A percentile compares a stretch with the other conserved stretches of the same genome.
phyloP scores from a whole-genome alignment of 2,113 vertebrate genomes.

The Coturnix japonica region DNA sequence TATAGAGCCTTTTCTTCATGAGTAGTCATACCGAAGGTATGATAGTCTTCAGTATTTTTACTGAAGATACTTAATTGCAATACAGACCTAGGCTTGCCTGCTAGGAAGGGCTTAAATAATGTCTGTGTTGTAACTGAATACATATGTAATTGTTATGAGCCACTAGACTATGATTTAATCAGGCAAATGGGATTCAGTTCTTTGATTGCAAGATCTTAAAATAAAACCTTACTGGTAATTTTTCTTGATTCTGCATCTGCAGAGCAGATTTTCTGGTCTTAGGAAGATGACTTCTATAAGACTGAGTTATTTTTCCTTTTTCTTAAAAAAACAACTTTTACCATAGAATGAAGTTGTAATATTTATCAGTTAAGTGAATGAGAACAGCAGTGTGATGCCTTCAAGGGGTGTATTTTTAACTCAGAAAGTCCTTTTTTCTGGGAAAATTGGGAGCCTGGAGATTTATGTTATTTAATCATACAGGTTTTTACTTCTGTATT shows the following conservation, averaged over 20 bases:
- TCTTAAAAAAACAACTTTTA: neutral
- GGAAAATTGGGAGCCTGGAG: neutral
- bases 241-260: neutral
- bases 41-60: neutral
- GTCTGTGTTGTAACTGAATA: neutral
- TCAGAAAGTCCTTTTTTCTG: neutral
- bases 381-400: neutral
- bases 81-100: slow-evolving; percentile 9
- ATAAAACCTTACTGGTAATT: neutral
- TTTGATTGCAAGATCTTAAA: neutral
- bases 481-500: neutral
- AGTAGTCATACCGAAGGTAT: neutral
- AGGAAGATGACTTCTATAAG: neutral
- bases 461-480: neutral
- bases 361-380: neutral
- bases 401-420: neutral
- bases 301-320: neutral
- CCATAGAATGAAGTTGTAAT: neutral
- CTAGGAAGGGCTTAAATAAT: slow-evolving; percentile 5
- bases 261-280: neutral
- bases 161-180: neutral
- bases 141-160: neutral
- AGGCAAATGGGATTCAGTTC: neutral
- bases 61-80: neutral
- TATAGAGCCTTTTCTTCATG: neutral